These are phyloP conservation scores for Halcyon badia DNA, from an alignment of 2,797 vertebrate species.

Conservation along the genomic window DNA sequence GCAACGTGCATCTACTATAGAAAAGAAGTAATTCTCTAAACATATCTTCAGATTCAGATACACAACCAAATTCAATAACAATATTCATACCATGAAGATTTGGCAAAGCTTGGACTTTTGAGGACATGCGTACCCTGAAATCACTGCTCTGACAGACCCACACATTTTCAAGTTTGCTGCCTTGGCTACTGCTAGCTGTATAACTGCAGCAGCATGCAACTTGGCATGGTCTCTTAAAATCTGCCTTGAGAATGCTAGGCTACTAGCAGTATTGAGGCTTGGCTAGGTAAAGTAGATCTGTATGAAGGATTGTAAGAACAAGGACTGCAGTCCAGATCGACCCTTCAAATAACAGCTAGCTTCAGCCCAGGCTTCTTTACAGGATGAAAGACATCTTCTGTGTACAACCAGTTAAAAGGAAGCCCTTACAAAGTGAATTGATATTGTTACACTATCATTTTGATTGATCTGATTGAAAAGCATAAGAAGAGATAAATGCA, in stretches of 20 bases:
- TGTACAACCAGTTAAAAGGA: not conserved
- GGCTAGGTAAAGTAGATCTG: not conserved
- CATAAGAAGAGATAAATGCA: not conserved
- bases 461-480: not conserved
- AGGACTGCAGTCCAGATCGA: not conserved
- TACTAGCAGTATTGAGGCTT: not conserved
- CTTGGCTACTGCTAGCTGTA: not conserved
- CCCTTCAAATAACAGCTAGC: not conserved
- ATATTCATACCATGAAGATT: fast-evolving
- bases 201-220: not conserved
- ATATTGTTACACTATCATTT: not conserved
- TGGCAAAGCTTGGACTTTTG: not conserved
- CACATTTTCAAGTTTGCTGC: not conserved
- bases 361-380: not conserved
- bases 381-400: not conserved
- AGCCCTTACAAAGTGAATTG: not conserved
- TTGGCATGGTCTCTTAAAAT: not conserved
- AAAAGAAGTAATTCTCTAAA: not conserved
- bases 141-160: not conserved
- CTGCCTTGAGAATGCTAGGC: constrained; percentile 16
- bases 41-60: not conserved
- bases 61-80: not conserved
- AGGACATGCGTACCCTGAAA: not conserved
- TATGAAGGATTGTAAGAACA: not conserved
- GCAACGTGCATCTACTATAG: not conserved